Base-by-base conservation (phyloP, 2,113 vertebrate genomes). In the Zapus hudsonius region DNA sequence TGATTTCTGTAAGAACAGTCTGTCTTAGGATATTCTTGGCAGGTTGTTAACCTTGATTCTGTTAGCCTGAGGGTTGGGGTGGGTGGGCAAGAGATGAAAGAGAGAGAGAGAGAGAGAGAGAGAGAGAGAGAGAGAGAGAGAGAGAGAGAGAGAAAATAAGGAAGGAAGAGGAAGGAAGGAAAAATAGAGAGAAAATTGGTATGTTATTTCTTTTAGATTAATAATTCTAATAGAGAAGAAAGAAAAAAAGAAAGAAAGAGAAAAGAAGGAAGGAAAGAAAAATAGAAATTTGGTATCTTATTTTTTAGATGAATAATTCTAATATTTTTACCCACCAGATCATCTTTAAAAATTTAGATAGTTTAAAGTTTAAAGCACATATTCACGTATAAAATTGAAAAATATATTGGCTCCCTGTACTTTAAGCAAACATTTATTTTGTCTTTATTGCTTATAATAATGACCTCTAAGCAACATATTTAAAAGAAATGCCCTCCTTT, bases 21-120 rank as follows among this genome's bases (percentile, higher is more conserved):
- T 92, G 70, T 96, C 44, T 90, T 84, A 29, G 57, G 33, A 83
- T 80, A 67, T 36, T 92, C 44, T 92, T 91, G 61, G 91, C 63
- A 76, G 33, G 57, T 86, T 92, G 86, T 75, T 15, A 74, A 86
- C 10, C 29, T 86, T 44, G 11, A 38, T 64, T 95, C 52, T 90
- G 1, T 80, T 73, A 42, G 3, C 16, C 5, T 40, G 79, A 64
- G 9, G 19, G 44, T n/a, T 75, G n/a, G 23, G 19, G 11, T 13
- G 73, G 16, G 29, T 13, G 31, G 74, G 7, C 5, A 70, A 75
- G 20, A 16, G 13, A 5, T 23, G 15, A 70, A 80, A 79, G 11
- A 38, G 27, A 31, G 15, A 44, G 59, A 25, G 19, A 66, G 29
- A 79, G 15, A 74, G 66, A 74, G 17, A 31, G 16, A 7, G 3